phyloP scores from a whole-genome alignment of 2,888 invertebrate genomes.

The Cyaniris semiargus region DNA sequence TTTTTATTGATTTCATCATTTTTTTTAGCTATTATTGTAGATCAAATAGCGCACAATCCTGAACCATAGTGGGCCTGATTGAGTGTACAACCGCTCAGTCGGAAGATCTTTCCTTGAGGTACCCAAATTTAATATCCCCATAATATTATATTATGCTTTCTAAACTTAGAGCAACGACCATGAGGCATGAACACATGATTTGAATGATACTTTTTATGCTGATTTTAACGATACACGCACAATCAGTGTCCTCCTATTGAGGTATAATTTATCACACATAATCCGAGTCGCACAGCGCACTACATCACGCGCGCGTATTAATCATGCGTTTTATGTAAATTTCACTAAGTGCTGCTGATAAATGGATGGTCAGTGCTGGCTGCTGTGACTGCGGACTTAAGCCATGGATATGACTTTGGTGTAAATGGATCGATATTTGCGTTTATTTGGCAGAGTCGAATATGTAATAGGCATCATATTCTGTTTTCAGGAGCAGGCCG shows the following conservation, averaged over 20 bases:
- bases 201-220: background rate
- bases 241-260: slow-evolving; percentile 40
- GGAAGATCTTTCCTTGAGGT: too few species aligned
- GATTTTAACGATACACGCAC: background rate
- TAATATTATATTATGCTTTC: too few species aligned
- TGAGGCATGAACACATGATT: background rate
- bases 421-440: background rate
- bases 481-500: too few species aligned
- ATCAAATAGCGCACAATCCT: too few species aligned
- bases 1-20: too few species aligned
- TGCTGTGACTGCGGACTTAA: slow-evolving; percentile 44
- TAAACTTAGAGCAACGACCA: too few species aligned
- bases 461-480: too few species aligned
- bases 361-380: slow-evolving; percentile 69
- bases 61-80: too few species aligned
- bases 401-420: slow-evolving; percentile 17
- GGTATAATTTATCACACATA: slow-evolving; percentile 52
- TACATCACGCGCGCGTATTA: slow-evolving; percentile 60
- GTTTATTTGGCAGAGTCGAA: background rate
- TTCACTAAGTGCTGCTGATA: slow-evolving; percentile 73
- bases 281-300: slow-evolving; percentile 43
- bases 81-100: too few species aligned
- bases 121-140: too few species aligned
- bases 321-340: slow-evolving; percentile 76
- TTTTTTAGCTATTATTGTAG: too few species aligned